These are phyloP conservation scores for Puma concolor DNA, from an alignment of 2,113 vertebrate species.

Conservation along the genomic window DNA sequence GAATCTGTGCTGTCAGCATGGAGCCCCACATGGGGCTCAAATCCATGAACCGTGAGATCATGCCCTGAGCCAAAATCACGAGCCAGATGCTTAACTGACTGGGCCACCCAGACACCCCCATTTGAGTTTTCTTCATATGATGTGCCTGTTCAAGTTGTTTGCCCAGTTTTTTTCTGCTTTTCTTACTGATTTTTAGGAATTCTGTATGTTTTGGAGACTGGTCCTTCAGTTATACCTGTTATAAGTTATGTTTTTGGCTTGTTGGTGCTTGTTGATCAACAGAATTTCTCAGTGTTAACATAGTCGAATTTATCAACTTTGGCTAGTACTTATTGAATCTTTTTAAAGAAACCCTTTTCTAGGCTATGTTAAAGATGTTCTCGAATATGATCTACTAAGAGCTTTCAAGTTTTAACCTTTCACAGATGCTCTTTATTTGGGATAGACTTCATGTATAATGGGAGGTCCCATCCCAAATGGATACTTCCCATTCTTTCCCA, in stretches of 20 bases:
- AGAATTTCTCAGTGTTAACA: slow-evolving; percentile 29
- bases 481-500: not conserved
- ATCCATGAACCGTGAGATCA: too few relatives aligned
- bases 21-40: too few relatives aligned
- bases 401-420: slow-evolving; percentile 28
- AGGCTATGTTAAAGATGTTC: not conserved
- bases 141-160: not conserved
- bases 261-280: not conserved
- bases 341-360: slow-evolving; percentile 20
- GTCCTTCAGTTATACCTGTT: not conserved
- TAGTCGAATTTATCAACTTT: not conserved
- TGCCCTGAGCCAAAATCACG: too few relatives aligned
- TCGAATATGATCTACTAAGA: not conserved
- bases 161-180: slow-evolving; percentile 3
- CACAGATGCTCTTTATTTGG: not conserved
- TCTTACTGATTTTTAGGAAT: not conserved
- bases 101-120: too few relatives aligned
- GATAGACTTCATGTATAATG: not conserved
- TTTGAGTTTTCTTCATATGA: not conserved
- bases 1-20: too few relatives aligned
- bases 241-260: not conserved
- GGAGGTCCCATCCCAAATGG: not conserved
- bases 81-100: too few relatives aligned
- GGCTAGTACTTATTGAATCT: not conserved
- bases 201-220: not conserved